Evolutionary conservation across 1,140 invertebrate genomes (phyloP), one percentile per base, ranked within the genome.

Genomic region (Micrasema minimum): DNA sequence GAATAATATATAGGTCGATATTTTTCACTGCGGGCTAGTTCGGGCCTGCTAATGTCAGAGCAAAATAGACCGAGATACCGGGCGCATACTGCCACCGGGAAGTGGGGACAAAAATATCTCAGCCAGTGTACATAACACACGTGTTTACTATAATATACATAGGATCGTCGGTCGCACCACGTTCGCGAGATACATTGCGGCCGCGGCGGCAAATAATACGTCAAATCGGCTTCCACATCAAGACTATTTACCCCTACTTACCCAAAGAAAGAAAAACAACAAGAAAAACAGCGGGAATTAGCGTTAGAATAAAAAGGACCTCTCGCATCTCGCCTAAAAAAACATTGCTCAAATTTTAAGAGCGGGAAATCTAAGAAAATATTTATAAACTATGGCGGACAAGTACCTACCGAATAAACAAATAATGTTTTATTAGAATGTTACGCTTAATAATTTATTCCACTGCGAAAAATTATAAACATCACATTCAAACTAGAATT

Each of bases 41-140:
- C 57, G 57, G 37, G 3, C 51, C 51, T 35, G 51, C 43, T n/a
- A 31, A 31, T 31, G n/a, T 31, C 51, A 65, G 61, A 65, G 61
- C 61, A 48, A 65, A 65, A 65, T 65, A 65, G 61, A 22, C 16
- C 20, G 41, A 48, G 61, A 65, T 65, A 48, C 61, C 61, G 61
- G 61, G 61, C n/a, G 38, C 57, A 41, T 20, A 20, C 7, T 11
- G 26, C 61, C 61, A 41, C 61, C 61, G 61, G 61, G 61, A 65
- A 48, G 45, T 43, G 57, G 16, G 37, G 57, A 61, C 23, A 11
- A 65, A 65, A 65, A 65, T 65, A 65, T 26, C 43, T 9, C 61
- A 41, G 57, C 18, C 61, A 18, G 20, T 31, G 51, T 55, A 31
- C n/a, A 37, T 31, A 31, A 22, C n/a, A 55, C 51, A 55, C 51